These are phyloP conservation scores for Takifugu rubripes DNA, from an alignment of 2,797 vertebrate genomes.

Conservation along the genomic window DNA sequence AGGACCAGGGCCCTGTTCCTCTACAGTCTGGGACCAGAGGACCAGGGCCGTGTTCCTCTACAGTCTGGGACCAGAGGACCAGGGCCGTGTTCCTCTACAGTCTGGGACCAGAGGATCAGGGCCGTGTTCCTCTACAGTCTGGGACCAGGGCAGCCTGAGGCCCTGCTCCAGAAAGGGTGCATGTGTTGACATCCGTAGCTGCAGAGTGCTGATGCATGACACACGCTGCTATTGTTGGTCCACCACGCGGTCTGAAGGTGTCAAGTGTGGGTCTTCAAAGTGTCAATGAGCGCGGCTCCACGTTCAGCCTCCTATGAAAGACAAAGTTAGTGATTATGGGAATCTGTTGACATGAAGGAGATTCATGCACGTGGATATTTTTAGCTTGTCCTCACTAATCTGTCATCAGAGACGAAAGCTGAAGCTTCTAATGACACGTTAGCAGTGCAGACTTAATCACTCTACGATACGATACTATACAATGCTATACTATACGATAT, in stretches of 20 bases:
- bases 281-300: slow-evolving; percentile 77
- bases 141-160: too few relatives aligned
- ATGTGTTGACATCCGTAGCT: slow-evolving; percentile 79
- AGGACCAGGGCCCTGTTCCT: too few relatives aligned
- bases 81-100: too few relatives aligned
- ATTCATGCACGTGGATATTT: slow-evolving; percentile 52
- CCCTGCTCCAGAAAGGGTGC: slow-evolving; percentile 29
- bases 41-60: too few relatives aligned
- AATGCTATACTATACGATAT: too few relatives aligned
- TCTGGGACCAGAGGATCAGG: too few relatives aligned
- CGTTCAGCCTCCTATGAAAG: slow-evolving; percentile 75
- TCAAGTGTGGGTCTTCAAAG: slow-evolving; percentile 78
- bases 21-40: too few relatives aligned
- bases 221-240: slow-evolving; percentile 74
- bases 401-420: neutral
- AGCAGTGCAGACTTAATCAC: slow-evolving; percentile 20
- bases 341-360: slow-evolving; percentile 57
- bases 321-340: slow-evolving; percentile 59
- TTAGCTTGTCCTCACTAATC: slow-evolving; percentile 21
- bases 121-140: too few relatives aligned
- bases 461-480: too few relatives aligned
- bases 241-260: slow-evolving; percentile 59
- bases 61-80: too few relatives aligned
- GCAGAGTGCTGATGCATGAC: slow-evolving; percentile 64
- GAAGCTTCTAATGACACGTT: slow-evolving; percentile 20